phyloP scores from a whole-genome alignment of 2,797 vertebrate species.

The Phalanger gymnotis region DNA sequence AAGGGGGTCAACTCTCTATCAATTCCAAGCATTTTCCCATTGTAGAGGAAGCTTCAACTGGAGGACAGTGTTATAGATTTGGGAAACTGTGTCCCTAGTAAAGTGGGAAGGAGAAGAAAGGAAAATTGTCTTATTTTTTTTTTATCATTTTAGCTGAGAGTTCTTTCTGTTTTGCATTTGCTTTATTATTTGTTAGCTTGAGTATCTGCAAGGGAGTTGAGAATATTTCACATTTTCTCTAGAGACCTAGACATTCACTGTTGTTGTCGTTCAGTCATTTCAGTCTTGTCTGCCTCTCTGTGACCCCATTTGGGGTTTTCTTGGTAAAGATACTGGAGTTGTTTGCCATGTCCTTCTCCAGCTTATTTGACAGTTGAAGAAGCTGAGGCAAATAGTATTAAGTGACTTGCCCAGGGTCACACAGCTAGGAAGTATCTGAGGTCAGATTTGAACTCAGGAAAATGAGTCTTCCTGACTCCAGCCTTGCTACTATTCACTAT shows the following conservation, averaged over 20 bases:
- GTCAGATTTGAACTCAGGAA: not conserved
- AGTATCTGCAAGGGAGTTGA: not conserved
- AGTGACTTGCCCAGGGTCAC: not conserved
- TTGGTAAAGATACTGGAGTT: not conserved
- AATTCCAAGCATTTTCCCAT: not conserved
- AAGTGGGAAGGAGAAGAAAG: not conserved
- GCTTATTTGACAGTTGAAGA: not conserved
- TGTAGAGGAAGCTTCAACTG: not conserved
- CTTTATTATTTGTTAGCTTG: not conserved
- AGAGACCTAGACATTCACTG: not conserved
- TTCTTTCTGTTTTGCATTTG: not conserved
- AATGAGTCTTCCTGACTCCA: not conserved
- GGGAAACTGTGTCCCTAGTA: not conserved
- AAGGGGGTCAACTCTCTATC: not conserved
- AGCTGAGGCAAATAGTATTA: not conserved
- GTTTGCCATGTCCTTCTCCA: not conserved
- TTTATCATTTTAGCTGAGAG: not conserved
- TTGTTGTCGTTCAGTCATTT: not conserved
- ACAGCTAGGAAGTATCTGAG: not conserved
- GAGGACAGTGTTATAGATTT: not conserved
- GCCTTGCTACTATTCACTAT: not conserved
- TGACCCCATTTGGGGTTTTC: not conserved
- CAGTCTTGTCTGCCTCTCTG: not conserved
- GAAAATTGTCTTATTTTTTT: not conserved
- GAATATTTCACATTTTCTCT: not conserved